Conservation (phyloP, 2,888 invertebrate species). For the Tipula helvola region DNA sequence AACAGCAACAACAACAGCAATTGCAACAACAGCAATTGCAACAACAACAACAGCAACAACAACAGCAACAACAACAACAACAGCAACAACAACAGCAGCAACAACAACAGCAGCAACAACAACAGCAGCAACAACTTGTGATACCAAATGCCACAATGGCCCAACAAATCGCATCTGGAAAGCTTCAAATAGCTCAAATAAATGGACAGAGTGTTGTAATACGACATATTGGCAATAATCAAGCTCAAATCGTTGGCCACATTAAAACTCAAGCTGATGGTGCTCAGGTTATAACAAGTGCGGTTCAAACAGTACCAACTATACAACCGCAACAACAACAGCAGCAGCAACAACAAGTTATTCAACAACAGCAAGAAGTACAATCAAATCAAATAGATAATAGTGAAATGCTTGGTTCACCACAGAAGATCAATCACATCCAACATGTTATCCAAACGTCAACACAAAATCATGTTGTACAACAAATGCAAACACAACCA, state of each 20-base stretch:
- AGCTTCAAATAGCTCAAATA: slow-evolving; percentile 70
- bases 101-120: slow-evolving; percentile 27
- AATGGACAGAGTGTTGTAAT: slow-evolving; percentile 78
- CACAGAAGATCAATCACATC: slow-evolving; percentile 5
- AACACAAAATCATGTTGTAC: slow-evolving; percentile 18
- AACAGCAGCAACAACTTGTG: slow-evolving; percentile 48
- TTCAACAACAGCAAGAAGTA: slow-evolving; percentile 18
- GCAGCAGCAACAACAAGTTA: slow-evolving; percentile 18
- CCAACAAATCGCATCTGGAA: slow-evolving; percentile 70
- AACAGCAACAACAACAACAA: slow-evolving; percentile 20
- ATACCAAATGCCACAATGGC: slow-evolving; percentile 65
- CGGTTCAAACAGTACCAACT: neutral
- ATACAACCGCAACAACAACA: slow-evolving; percentile 16
- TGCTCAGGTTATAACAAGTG: neutral
- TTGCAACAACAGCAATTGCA: slow-evolving; percentile 24
- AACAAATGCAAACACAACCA: slow-evolving; percentile 17
- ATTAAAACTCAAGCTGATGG: slow-evolving; percentile 46
- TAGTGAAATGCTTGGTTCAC: neutral
- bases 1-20: slow-evolving; percentile 19
- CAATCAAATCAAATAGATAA: slow-evolving; percentile 7
- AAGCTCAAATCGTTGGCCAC: slow-evolving; percentile 65
- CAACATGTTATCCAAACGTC: slow-evolving; percentile 18
- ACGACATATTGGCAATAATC: slow-evolving; percentile 63
- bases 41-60: slow-evolving; percentile 23
- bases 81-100: slow-evolving; percentile 20